Evolutionary conservation across 2,113 vertebrate species (phyloP).

Genomic region (Ciconia boyciana): DNA sequence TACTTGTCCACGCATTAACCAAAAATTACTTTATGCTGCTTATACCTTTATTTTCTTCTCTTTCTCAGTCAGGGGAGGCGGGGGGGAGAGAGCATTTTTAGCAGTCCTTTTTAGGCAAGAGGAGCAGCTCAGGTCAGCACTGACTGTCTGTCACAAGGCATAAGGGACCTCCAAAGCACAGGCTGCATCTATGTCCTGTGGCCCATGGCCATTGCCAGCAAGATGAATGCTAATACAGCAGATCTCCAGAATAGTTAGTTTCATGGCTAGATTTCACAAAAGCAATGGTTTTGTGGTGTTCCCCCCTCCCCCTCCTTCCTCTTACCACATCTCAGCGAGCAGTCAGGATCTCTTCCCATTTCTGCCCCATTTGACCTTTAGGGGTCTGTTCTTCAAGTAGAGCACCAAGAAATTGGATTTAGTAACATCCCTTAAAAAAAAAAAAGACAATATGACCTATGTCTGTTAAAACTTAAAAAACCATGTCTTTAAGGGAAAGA

Average conservation of each 20-base stretch:
- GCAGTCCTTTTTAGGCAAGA: background rate
- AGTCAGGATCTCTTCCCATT: background rate
- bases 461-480: background rate
- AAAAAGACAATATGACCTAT: background rate
- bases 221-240: background rate
- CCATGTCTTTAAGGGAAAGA: background rate
- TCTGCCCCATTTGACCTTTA: background rate
- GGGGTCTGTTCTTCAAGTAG: background rate
- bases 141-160: fast-evolving
- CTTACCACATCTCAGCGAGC: too few relatives aligned
- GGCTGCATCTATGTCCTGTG: background rate
- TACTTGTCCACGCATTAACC: background rate
- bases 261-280: background rate
- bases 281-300: background rate
- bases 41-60: background rate
- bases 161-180: background rate
- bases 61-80: too few relatives aligned
- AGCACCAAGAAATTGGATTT: background rate
- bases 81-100: background rate
- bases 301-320: background rate
- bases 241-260: background rate
- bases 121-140: background rate
- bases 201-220: background rate
- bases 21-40: background rate
- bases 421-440: background rate